Base-by-base conservation (phyloP, 1,140 invertebrate species). In the Conus betulinus region DNA sequence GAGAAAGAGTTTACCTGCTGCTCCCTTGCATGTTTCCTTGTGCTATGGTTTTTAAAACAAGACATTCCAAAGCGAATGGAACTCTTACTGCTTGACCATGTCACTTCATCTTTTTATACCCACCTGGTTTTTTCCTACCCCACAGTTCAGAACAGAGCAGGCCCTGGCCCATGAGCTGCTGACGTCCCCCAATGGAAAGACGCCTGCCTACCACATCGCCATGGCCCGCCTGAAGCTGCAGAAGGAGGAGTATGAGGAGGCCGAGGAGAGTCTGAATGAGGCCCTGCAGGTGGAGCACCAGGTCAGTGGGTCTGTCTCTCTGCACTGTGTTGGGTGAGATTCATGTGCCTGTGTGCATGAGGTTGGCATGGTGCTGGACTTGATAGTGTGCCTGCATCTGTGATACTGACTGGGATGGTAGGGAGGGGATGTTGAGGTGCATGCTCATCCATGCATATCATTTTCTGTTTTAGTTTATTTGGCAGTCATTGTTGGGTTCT, bases 231-330 rank as follows among this genome's bases (percentile, higher is more conserved):
- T 95, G 1, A 94, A 93, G 84, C 85, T 95, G 60, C 94, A 94
- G 90, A 94, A 94, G 82, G 92, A 93, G 63, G 91, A 94, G 76
- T 92, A 94, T 23, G 88, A 89, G 27, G 93, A 94, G 57, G 95
- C n/a, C 95, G 27, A 94, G 88, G 90, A 93, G 39, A 92, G 90
- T 84, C 90, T 95, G 2, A 93, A 93, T 85, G 93, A 95, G 83
- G 94, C 95, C 39, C 89, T 95, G 23, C 90, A 94, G 88, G 91
- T 95, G 83, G 94, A 95, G 79, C 91, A 94, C 86, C 93, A 95
- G 93, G 94, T 95, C 39, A 39, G 39, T 39, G 39, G 39, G 39
- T 39, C 39, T 39, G 39, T 39, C 39, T 39, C 39, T 39, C 39
- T 39, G 39, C 3, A 3, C 39, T 39, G 39, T 39, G 39, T 39